Evolutionary conservation across 1,140 invertebrate genomes (phyloP).

Genomic region (Neelides sp.): DNA sequence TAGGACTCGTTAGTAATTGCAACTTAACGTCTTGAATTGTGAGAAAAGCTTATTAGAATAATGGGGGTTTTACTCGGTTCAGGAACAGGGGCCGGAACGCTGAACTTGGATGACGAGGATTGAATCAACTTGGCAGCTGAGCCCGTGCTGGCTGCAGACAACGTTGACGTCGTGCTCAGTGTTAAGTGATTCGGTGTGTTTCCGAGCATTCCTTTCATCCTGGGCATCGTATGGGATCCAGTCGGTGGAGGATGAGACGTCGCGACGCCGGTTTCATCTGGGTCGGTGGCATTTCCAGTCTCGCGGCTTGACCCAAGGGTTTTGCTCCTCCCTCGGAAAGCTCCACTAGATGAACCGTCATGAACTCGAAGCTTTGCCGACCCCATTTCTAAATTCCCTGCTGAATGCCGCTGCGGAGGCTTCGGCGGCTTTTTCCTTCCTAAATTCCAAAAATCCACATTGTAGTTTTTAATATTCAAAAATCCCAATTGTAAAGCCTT

Average conservation of each 20-base stretch:
- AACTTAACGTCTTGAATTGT: constrained; percentile 12
- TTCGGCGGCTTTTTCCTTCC: constrained; percentile 47
- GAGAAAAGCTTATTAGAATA: neutral
- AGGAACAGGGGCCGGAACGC: constrained; percentile 59
- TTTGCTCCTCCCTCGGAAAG: constrained; percentile 76
- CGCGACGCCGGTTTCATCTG: constrained; percentile 6
- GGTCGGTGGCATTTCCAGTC: constrained; percentile 18
- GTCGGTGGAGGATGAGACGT: constrained; percentile 60
- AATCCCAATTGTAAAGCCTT: constrained; percentile 3
- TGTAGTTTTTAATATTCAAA: neutral
- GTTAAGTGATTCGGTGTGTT: constrained; percentile 83
- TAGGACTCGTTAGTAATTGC: constrained; percentile 33
- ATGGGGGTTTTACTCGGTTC: constrained; percentile 58
- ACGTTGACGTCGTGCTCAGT: constrained; percentile 79
- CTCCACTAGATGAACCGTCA: constrained; percentile 36
- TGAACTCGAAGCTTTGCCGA: constrained; percentile 36
- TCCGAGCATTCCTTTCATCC: constrained; percentile 47
- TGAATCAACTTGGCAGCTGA: constrained; percentile 85
- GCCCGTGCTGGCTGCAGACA: constrained; percentile 84
- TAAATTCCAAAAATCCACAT: too few relatives aligned
- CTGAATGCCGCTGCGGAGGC: constrained; percentile 71
- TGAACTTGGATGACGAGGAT: constrained; percentile 80
- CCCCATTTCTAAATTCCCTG: constrained; percentile 56
- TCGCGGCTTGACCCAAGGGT: constrained; percentile 64
- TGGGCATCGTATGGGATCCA: constrained; percentile 41